Percentiles rank a stretch among this genome's conserved stretches.
Evolutionary conservation across 2,888 invertebrate species (phyloP).

Genomic region (Tenodera sinensis): DNA sequence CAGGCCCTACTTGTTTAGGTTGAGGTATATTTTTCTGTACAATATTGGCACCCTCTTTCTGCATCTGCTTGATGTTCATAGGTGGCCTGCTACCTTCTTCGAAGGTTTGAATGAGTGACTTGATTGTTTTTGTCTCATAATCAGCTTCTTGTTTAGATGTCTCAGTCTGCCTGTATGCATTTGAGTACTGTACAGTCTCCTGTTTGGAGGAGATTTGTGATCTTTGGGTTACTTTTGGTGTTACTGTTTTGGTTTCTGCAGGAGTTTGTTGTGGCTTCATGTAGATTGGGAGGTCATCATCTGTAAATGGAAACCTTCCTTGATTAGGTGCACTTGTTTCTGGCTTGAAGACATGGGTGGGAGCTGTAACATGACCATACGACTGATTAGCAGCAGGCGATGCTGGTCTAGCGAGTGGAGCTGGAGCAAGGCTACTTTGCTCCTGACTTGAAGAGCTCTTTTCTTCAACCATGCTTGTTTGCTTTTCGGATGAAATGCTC

Average conservation of each 20-base stretch:
- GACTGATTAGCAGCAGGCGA: not conserved
- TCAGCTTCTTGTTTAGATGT: slow-evolving; percentile 8
- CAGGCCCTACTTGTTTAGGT: not conserved
- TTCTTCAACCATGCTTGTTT: not conserved
- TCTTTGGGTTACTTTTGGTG: slow-evolving; percentile 34
- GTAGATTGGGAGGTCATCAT: not conserved
- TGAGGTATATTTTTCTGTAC: slow-evolving; percentile 9
- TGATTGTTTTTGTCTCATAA: slow-evolving; percentile 37
- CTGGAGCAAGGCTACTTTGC: not conserved
- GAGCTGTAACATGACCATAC: not conserved
- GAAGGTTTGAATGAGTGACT: slow-evolving; percentile 56
- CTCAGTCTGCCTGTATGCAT: slow-evolving; percentile 41
- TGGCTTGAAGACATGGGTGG: not conserved
- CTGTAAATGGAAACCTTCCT: not conserved
- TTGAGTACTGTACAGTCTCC: slow-evolving; percentile 33
- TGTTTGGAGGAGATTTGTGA: slow-evolving; percentile 25
- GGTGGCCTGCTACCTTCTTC: slow-evolving; percentile 58
- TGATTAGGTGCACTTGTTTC: not conserved
- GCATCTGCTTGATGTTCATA: slow-evolving; percentile 52
- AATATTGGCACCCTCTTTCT: slow-evolving; percentile 16
- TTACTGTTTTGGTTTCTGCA: slow-evolving; percentile 23
- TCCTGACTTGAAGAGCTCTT: not conserved
- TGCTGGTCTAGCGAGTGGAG: not conserved
- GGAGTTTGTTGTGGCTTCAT: not conserved
- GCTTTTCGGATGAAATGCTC: not conserved